Evolutionary conservation across 2,888 invertebrate species (phyloP).

Genomic region (Cotesia congregata): DNA sequence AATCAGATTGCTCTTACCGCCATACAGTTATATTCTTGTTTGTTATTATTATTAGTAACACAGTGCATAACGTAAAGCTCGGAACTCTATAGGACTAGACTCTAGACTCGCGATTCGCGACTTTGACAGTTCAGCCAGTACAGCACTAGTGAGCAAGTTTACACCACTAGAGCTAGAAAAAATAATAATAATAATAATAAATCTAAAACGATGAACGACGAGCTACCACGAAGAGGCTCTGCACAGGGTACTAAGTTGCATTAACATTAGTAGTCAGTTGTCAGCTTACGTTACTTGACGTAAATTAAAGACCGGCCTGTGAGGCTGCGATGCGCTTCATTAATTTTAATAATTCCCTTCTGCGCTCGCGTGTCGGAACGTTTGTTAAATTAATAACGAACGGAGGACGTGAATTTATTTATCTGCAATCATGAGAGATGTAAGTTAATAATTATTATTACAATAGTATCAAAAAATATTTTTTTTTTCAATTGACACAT

Average conservation of each 20-base stretch:
- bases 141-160: too few relatives aligned
- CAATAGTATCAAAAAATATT: background rate
- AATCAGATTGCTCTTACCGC: slow-evolving; percentile 28
- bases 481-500: slow-evolving; percentile 15
- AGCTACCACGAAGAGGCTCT: too few relatives aligned
- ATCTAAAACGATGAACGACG: too few relatives aligned
- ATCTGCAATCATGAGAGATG: slow-evolving; percentile 50
- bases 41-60: too few relatives aligned
- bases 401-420: slow-evolving; percentile 38
- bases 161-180: too few relatives aligned
- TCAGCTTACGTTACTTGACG: slow-evolving; percentile 46
- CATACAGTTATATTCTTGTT: slow-evolving; percentile 2
- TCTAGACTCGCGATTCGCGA: background rate
- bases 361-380: slow-evolving; percentile 43
- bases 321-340: slow-evolving; percentile 52
- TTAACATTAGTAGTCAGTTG: slow-evolving; percentile 51
- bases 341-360: slow-evolving; percentile 44
- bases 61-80: too few relatives aligned
- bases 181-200: too few relatives aligned
- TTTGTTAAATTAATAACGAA: slow-evolving; percentile 28
- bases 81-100: background rate
- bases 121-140: too few relatives aligned
- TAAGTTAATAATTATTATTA: slow-evolving; percentile 44
- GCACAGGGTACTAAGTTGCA: background rate
- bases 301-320: slow-evolving; percentile 46